phyloP scores from a whole-genome alignment of 2,888 invertebrate species.

The Sericinus montela region DNA sequence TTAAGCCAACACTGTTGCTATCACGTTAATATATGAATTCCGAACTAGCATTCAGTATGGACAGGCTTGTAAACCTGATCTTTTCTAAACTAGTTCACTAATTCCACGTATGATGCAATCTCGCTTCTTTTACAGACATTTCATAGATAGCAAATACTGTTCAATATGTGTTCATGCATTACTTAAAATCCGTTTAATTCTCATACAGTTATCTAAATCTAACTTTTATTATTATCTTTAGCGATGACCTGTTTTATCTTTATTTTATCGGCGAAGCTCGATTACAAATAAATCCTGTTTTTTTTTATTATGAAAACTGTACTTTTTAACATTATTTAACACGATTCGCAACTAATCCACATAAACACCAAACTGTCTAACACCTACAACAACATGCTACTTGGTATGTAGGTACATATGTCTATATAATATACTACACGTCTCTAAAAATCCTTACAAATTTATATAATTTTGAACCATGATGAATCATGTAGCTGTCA shows the following conservation, averaged over 20 bases:
- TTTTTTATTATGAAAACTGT: slow-evolving; percentile 26
- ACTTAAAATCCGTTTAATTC: slow-evolving; percentile 25
- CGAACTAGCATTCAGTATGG: slow-evolving; percentile 18
- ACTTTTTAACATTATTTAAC: slow-evolving; percentile 25
- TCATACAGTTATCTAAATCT: slow-evolving; percentile 21
- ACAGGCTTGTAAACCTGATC: slow-evolving; percentile 22
- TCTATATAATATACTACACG: slow-evolving; percentile 43
- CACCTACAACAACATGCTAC: slow-evolving; percentile 44
- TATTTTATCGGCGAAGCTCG: slow-evolving; percentile 58
- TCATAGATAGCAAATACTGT: background rate
- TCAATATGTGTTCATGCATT: background rate
- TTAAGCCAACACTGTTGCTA: slow-evolving; percentile 17
- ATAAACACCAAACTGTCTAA: slow-evolving; percentile 55
- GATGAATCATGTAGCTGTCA: slow-evolving; percentile 30
- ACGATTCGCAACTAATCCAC: slow-evolving; percentile 43
- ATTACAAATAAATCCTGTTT: slow-evolving; percentile 28
- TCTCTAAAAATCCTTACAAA: slow-evolving; percentile 65
- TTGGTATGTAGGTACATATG: slow-evolving; percentile 32
- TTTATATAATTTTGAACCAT: slow-evolving; percentile 60
- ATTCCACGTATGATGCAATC: slow-evolving; percentile 22
- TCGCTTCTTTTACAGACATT: slow-evolving; percentile 7
- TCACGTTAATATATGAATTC: slow-evolving; percentile 18
- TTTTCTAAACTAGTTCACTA: slow-evolving; percentile 19
- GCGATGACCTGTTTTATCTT: slow-evolving; percentile 33
- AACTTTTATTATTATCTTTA: slow-evolving; percentile 28